Base-by-base conservation (phyloP, 2,113 vertebrate species). In the Lucifuga dentata region DNA sequence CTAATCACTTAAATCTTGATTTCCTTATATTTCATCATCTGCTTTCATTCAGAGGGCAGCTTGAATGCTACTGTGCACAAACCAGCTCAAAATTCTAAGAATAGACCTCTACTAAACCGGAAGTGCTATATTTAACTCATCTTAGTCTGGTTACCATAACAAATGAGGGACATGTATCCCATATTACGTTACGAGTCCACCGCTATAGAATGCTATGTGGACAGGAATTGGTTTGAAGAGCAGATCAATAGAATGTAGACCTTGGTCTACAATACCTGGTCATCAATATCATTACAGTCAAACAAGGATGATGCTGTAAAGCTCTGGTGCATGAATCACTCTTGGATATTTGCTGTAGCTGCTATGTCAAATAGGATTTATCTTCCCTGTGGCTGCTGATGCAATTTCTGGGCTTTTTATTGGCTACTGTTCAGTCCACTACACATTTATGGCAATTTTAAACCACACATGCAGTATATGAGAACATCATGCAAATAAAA, bases 101-200 rank as follows among this genome's bases (percentile, higher is more conserved):
- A 89, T 90, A 90, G 85, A 80, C 59, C 41, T 83, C 78, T 49
- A 70, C 68, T 74, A 68, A 87, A 87, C 84, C 82, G 83, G 87
- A 89, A 88, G 62, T 11, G 68, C 88, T 89, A 90, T 90, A 87
- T 90, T 86, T 90, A 90, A 84, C 89, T 88, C 81, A 56, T 87
- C 81, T 70, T 61, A 81, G 87, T 88, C 86, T 83, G 86, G 85
- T 88, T 85, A 81, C 78, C 74, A 86, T 90, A 84, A 90, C 76
- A 71, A 88, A 90, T 84, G 87, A 88, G 76, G 44, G 80, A 75
- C 68, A 83, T 49, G 68, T 78, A 72, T 87, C 79, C 60, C 67
- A 77, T 89, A 90, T 89, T 88, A 79, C 84, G 87, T 88, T 90
- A 88, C 24, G 5, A 21, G 64, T 57, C 64, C 72, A 68, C 78